phyloP scores from a whole-genome alignment of 2,888 invertebrate species.

The Pycnomerus fuliginosus region DNA sequence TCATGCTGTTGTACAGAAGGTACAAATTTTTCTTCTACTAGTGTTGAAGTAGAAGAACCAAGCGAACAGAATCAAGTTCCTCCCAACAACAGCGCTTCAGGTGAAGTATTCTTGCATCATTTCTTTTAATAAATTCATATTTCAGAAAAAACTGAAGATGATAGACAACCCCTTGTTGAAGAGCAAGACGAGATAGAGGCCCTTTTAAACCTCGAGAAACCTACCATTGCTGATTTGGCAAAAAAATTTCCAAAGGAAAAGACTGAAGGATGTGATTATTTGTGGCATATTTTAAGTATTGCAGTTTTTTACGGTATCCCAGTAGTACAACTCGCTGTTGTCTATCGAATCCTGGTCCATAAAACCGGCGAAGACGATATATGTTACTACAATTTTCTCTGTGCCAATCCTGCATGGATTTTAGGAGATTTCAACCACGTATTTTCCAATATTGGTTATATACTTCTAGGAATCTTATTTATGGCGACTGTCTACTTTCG shows the following conservation, averaged over 20 bases:
- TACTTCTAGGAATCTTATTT: constrained; percentile 76
- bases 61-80: too few species aligned
- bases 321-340: constrained; percentile 78
- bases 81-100: too few species aligned
- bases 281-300: constrained; percentile 76
- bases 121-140: too few species aligned
- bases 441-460: constrained; percentile 80
- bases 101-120: too few species aligned
- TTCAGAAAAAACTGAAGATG: too few species aligned
- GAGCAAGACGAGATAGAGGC: too few species aligned
- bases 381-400: constrained; percentile 88
- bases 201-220: too few species aligned
- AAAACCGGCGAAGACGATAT: constrained; percentile 81
- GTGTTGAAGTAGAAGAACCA: too few species aligned
- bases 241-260: constrained; percentile 58
- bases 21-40: too few species aligned
- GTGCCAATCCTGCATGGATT: constrained; percentile 73
- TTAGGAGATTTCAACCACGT: constrained; percentile 85
- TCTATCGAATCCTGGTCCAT: constrained; percentile 75
- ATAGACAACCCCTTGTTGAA: too few species aligned
- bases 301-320: constrained; percentile 84
- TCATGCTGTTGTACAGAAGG: too few species aligned
- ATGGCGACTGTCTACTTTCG: constrained; percentile 66
- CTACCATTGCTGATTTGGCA: constrained; percentile 64
- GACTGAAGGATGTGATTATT: constrained; percentile 65